These are phyloP conservation scores for Drosophila trapezifrons DNA, from an alignment of 1,140 invertebrate species.

Conservation along the genomic window DNA sequence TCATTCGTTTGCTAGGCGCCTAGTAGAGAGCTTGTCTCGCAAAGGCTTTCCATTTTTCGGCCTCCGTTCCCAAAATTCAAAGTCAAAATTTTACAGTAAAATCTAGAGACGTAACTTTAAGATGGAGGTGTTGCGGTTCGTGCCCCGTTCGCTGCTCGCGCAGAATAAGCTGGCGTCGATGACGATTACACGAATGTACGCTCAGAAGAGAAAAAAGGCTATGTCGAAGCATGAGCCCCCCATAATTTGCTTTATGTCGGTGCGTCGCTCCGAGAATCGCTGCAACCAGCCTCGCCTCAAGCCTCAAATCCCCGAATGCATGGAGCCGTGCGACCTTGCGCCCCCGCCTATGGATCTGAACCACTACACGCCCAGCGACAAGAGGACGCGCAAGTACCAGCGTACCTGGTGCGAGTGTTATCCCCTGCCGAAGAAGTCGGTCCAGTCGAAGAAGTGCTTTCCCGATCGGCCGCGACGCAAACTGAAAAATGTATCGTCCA, in stretches of 20 bases:
- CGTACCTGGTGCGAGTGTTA: constrained; percentile 41
- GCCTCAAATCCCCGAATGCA: background rate
- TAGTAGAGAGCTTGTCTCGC: background rate
- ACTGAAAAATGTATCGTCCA: no score
- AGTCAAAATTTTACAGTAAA: constrained; percentile 14
- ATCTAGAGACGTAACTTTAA: background rate
- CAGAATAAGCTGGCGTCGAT: background rate
- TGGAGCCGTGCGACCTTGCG: constrained; percentile 6
- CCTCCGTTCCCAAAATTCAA: background rate
- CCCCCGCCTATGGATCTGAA: constrained; percentile 18
- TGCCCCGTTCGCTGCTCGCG: background rate
- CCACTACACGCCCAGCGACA: constrained; percentile 38
- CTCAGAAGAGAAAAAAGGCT: no score
- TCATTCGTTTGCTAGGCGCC: constrained; percentile 1
- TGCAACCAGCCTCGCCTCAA: background rate
- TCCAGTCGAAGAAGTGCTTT: background rate
- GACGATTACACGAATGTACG: background rate
- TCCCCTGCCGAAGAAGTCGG: background rate
- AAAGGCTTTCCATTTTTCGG: constrained; percentile 3
- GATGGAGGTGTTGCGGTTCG: constrained; percentile 8
- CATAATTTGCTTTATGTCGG: no score
- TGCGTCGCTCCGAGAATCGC: constrained; percentile 3
- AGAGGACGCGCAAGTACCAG: constrained; percentile 23
- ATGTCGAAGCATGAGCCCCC: no score
- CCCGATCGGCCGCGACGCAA: background rate